Conservation (phyloP, 2,113 vertebrate species). For the Nothocercus nigrocapillus region DNA sequence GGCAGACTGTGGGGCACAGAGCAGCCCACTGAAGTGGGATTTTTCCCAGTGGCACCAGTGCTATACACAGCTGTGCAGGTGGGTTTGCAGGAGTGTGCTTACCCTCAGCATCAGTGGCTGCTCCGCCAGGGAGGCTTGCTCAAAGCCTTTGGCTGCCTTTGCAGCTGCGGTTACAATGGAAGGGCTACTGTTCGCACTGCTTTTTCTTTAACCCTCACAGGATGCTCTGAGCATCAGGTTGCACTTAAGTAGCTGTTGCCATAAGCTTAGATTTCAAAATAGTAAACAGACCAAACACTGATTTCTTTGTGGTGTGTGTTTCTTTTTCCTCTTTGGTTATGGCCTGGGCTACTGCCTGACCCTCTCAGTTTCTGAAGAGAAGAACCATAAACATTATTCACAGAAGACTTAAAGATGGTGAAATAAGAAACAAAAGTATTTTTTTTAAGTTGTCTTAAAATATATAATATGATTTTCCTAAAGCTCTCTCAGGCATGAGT, state of each 20-base stretch:
- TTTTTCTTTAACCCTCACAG: background rate
- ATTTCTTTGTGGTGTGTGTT: background rate
- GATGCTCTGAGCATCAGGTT: background rate
- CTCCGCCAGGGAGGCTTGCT: background rate
- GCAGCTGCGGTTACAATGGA: background rate
- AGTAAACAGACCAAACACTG: background rate
- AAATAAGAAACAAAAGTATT: background rate
- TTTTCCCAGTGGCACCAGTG: background rate
- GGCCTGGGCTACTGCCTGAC: background rate
- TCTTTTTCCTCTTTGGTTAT: background rate
- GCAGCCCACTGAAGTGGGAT: background rate
- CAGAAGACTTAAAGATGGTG: background rate
- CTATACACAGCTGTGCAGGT: background rate
- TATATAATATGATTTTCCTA: background rate
- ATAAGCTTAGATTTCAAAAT: conserved; percentile 20
- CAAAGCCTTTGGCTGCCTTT: background rate
- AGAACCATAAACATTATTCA: background rate
- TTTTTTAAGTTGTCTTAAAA: background rate
- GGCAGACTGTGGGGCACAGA: background rate
- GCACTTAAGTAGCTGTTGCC: background rate
- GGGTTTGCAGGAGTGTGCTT: background rate
- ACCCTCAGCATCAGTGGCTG: background rate
- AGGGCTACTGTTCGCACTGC: background rate
- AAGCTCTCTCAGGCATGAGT: background rate
- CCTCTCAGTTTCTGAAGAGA: background rate